These are phyloP conservation scores for Calypte anna DNA, from an alignment of 2,113 vertebrate genomes.

Conservation along the genomic window DNA sequence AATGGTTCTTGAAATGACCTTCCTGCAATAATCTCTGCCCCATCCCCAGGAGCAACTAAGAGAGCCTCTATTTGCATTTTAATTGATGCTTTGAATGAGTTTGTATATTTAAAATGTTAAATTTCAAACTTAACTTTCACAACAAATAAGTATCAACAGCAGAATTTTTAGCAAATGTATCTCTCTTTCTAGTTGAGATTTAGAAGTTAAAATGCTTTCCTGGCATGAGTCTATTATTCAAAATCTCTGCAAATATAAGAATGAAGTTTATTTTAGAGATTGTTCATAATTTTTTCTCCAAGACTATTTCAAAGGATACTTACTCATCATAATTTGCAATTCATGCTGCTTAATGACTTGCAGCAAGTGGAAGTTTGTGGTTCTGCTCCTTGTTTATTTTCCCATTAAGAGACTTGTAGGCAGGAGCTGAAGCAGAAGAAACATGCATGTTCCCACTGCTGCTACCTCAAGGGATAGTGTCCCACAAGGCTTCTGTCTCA, in stretches of 20 bases:
- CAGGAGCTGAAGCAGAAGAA: background rate
- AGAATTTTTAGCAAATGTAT: background rate
- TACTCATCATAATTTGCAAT: conserved; percentile 1
- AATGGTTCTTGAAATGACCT: background rate
- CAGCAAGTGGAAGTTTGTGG: background rate
- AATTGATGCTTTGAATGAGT: background rate
- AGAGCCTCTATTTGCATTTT: background rate
- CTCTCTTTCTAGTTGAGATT: background rate
- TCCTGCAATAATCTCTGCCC: background rate
- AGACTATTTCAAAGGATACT: background rate
- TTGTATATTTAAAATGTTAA: background rate
- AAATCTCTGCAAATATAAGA: background rate
- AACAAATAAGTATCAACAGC: background rate
- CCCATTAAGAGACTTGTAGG: background rate
- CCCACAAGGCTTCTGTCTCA: background rate
- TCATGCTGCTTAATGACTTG: conserved; percentile 17
- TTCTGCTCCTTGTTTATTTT: conserved; percentile 4
- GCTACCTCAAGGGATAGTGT: background rate
- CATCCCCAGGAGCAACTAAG: background rate
- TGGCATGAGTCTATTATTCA: background rate
- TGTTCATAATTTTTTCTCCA: background rate
- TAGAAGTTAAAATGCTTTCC: background rate
- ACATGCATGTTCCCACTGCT: background rate
- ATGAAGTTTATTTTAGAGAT: conserved; percentile 1
- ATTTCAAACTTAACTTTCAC: too few species aligned